Percentiles rank a stretch among this genome's conserved stretches.
Evolutionary conservation across 2,113 vertebrate genomes (phyloP).

Genomic region (Myanophis thanlyinensis): DNA sequence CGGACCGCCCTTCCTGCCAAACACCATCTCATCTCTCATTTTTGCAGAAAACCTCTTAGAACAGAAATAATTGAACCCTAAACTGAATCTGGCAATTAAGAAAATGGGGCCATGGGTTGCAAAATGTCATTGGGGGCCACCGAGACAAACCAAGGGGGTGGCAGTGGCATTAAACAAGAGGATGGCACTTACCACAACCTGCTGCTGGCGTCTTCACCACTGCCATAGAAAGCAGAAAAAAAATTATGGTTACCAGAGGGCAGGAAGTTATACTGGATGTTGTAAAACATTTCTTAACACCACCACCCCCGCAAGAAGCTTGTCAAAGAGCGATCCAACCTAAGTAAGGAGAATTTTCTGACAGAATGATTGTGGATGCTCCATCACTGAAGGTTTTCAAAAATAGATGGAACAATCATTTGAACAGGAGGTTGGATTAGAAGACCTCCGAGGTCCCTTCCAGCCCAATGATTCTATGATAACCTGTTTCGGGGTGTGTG

Average conservation of each 20-base stretch:
- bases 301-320: background rate
- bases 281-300: constrained; percentile 25
- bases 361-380: background rate
- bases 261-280: constrained; percentile 66
- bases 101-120: constrained; percentile 37
- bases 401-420: background rate
- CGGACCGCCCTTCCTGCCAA: constrained; percentile 45
- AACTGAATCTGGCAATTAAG: background rate
- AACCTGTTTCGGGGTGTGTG: background rate
- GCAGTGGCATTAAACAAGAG: constrained; percentile 5
- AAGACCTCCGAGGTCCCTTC: background rate
- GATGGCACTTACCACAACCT: constrained; percentile 33
- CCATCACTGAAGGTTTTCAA: background rate
- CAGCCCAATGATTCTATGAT: background rate
- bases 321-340: background rate
- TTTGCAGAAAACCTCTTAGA: constrained; percentile 65
- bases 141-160: background rate
- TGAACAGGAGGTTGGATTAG: background rate
- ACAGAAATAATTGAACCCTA: constrained; percentile 36
- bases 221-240: constrained; percentile 20
- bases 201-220: constrained; percentile 9
- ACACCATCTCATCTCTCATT: constrained; percentile 72
- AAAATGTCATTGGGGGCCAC: background rate
- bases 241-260: constrained; percentile 31
- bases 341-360: background rate